Conservation (phyloP, 1,140 invertebrate genomes). For the Drosophila micromelanica region DNA sequence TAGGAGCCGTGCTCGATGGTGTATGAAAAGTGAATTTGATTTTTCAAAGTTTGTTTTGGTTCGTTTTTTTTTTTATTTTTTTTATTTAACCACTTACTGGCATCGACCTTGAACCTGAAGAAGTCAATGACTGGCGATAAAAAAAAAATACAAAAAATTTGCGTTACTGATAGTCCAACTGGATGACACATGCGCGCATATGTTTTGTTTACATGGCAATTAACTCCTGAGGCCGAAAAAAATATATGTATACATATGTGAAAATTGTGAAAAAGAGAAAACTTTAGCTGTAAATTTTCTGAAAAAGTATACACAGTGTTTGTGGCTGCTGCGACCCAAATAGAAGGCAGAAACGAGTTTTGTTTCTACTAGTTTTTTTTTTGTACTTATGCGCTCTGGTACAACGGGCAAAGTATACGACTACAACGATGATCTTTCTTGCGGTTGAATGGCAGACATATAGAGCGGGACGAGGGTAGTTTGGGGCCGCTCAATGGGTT, state of each 20-base stretch:
- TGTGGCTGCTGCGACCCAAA: conserved; percentile 59
- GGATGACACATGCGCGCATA: conserved; percentile 32
- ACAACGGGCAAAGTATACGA: conserved; percentile 60
- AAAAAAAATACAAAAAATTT: conserved; percentile 26
- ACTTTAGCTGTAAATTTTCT: conserved; percentile 36
- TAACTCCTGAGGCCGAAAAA: conserved; percentile 1
- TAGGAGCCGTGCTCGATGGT: conserved; percentile 42
- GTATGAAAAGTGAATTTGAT: conserved; percentile 71
- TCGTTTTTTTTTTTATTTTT: conserved; percentile 12
- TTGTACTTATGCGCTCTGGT: conserved; percentile 35
- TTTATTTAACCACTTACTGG: conserved; percentile 32
- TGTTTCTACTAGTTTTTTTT: conserved; percentile 48
- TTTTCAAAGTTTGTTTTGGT: conserved; percentile 56
- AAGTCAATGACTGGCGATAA: conserved; percentile 65
- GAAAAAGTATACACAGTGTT: conserved; percentile 11
- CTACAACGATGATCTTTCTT: conserved; percentile 44
- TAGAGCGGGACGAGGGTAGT: neutral
- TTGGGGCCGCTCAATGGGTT: conserved; percentile 44
- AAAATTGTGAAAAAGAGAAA: conserved; percentile 34
- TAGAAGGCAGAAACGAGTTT: conserved; percentile 62
- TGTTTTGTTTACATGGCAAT: conserved; percentile 23
- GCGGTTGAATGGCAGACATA: conserved; percentile 31
- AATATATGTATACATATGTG: too few species aligned
- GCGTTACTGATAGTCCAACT: conserved; percentile 24
- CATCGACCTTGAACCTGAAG: conserved; percentile 75